Evolutionary conservation across 2,113 vertebrate species (phyloP), one percentile per base, ranked within the genome.

Genomic region (Promerops cafer): DNA sequence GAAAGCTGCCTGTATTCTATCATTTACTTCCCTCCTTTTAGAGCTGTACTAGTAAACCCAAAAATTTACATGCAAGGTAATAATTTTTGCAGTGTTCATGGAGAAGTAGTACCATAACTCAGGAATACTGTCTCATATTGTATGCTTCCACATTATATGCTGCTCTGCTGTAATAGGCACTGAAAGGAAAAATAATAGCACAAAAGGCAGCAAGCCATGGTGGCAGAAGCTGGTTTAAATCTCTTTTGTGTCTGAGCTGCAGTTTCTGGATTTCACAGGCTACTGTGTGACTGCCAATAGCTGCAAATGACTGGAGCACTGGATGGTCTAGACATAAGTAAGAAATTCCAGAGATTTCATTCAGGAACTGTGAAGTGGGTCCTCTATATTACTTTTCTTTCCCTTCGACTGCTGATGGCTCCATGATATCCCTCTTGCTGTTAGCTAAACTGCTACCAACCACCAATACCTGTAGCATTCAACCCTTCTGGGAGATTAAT

Each of bases 21-120:
- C 79, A 85, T 94, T 96, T 89, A 93, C 94, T 95, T 84, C 20
- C 13, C 9, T 90, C 61, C 61, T 89, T 83, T 91, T 83, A 69
- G 19, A 70, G 8, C 52, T 77, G n/a, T 82, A 47, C 33, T 77
- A 72, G 81, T 80, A 92, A 89, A 90, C 63, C 56, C 59, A 61
- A 53, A 90, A 76, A 72, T 87, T 83, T 90, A 56, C 7, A 2
- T 76, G 20, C 4, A 6, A 90, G 78, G 77, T 90, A 59, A 53
- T 77, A 71, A 56, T 79, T 95, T 91, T 79, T 42, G 40, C 66
- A 50, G 21, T n/a, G 63, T 60, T 89, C 66, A 10, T 78, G 54
- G 77, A 82, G 56, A 66, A 86, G 54, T 40, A 61, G 49, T 21
- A 20, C 35, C 10, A 28, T 94, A 89, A 78, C n/a, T 96, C 77